Evolutionary conservation across 2,888 invertebrate species (phyloP).

Genomic region (Acanthopleura granulata): DNA sequence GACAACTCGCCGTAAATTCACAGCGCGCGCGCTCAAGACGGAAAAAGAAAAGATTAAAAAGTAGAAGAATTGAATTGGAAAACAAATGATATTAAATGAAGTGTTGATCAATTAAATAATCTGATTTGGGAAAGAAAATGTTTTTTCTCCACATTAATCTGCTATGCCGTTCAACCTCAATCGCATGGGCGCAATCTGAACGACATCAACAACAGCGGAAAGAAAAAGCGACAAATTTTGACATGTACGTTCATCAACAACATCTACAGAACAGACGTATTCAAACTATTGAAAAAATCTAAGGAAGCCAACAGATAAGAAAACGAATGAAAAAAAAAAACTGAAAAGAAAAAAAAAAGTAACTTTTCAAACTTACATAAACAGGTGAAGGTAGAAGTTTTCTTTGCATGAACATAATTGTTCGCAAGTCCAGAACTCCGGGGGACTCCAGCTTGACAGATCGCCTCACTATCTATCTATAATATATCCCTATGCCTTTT

Average conservation of each 20-base stretch:
- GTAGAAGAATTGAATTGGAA: background rate
- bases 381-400: conserved; percentile 8
- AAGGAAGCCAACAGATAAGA: too few species aligned
- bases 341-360: background rate
- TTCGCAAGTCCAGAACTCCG: conserved; percentile 9
- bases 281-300: too few species aligned
- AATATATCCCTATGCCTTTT: too few species aligned
- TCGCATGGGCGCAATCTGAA: too few species aligned
- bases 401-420: conserved; percentile 17
- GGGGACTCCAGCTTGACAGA: conserved; percentile 9
- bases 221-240: too few species aligned
- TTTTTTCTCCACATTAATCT: background rate
- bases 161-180: too few species aligned
- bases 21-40: background rate
- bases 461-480: too few species aligned
- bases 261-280: too few species aligned
- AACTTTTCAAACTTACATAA: conserved; percentile 12
- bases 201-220: too few species aligned
- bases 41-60: background rate
- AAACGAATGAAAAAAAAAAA: background rate
- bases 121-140: background rate
- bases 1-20: too few species aligned
- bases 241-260: too few species aligned
- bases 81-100: background rate
- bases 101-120: background rate